These are phyloP conservation scores for Gopherus flavomarginatus DNA, from an alignment of 2,113 vertebrate species.

Conservation along the genomic window DNA sequence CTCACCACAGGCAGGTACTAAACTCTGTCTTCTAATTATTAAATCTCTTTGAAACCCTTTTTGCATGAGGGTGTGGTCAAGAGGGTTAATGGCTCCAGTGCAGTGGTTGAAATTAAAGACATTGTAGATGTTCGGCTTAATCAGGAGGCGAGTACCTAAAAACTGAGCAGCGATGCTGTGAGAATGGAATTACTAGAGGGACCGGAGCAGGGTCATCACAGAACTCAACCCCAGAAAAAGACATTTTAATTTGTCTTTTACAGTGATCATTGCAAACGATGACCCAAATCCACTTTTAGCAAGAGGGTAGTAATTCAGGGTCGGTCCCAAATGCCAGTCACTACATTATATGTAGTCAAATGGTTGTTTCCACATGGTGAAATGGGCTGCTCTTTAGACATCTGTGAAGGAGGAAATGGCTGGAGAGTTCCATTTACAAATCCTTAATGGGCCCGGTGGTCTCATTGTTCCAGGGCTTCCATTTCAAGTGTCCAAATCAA, in stretches of 20 bases:
- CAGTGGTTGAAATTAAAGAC: background rate
- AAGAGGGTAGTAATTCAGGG: background rate
- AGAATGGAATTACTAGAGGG: background rate
- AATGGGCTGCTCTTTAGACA: background rate
- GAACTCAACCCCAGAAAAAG: background rate
- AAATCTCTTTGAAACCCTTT: background rate
- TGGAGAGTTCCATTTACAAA: background rate
- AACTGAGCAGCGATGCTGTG: accelerated
- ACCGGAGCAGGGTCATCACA: background rate
- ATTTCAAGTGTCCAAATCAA: background rate
- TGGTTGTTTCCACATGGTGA: background rate
- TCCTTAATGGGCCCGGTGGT: background rate
- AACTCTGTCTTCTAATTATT: background rate
- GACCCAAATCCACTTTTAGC: background rate
- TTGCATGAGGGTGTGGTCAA: background rate
- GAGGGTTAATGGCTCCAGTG: background rate
- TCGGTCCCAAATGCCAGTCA: background rate
- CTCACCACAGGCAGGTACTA: background rate
- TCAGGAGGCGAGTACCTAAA: background rate
- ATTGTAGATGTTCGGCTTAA: too few relatives aligned
- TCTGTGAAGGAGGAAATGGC: background rate
- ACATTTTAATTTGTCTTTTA: background rate
- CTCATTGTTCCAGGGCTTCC: background rate
- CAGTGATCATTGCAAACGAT: background rate
- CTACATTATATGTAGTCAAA: background rate